Evolutionary conservation across 2,888 invertebrate species (phyloP).

Genomic region (Podotricha telesiphe): DNA sequence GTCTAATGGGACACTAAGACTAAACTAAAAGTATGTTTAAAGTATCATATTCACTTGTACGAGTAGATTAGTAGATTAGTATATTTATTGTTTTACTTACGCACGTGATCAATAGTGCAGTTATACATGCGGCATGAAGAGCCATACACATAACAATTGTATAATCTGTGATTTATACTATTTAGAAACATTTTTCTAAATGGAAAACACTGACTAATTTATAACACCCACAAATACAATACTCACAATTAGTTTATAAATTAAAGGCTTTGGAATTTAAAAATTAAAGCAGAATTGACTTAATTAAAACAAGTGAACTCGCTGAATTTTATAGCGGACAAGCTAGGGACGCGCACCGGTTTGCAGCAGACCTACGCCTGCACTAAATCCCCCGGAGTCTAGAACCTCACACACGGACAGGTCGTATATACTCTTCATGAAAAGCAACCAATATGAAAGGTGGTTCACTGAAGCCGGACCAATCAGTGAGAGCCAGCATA

Average conservation of each 20-base stretch:
- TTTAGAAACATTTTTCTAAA: not conserved
- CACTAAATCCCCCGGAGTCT: not conserved
- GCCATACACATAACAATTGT: not conserved
- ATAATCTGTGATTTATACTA: not conserved
- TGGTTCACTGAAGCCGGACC: conserved; percentile 6
- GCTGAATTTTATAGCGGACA: not conserved
- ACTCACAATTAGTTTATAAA: too few relatives aligned
- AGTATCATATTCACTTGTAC: too few relatives aligned
- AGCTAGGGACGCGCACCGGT: not conserved
- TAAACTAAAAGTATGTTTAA: too few relatives aligned
- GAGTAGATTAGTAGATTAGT: too few relatives aligned
- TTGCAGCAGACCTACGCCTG: not conserved
- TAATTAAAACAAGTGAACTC: conserved; percentile 7
- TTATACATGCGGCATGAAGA: not conserved
- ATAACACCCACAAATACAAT: not conserved
- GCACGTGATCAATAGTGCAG: not conserved
- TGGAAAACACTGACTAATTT: not conserved
- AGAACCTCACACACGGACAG: not conserved
- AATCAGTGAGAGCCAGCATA: conserved; percentile 4
- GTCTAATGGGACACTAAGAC: too few relatives aligned
- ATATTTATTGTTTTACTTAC: conserved; percentile 13
- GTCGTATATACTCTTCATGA: not conserved
- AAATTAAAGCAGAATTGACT: too few relatives aligned
- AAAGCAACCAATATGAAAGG: conserved; percentile 2
- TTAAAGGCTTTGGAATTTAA: too few relatives aligned